Evolutionary conservation across 2,113 vertebrate genomes (phyloP).

Genomic region (Indicator maculatus): DNA sequence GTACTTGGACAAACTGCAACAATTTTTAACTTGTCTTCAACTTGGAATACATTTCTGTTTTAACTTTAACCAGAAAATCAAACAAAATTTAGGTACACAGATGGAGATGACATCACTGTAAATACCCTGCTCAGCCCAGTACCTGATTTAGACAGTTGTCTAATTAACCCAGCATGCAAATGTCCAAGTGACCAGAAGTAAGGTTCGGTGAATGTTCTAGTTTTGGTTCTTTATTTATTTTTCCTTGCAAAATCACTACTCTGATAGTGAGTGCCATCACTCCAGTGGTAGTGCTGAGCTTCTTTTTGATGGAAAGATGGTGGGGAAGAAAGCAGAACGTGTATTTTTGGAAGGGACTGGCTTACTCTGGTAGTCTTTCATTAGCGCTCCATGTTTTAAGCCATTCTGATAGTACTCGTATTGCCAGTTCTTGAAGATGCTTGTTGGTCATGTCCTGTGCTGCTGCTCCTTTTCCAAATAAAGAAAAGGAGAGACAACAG

Average conservation of each 20-base stretch:
- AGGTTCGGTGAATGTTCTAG: background rate
- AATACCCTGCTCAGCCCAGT: background rate
- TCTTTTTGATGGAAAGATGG: background rate
- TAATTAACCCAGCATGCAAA: background rate
- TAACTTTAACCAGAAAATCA: background rate
- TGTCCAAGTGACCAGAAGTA: background rate
- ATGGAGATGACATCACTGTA: background rate
- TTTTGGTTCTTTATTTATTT: background rate
- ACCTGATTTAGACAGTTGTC: background rate
- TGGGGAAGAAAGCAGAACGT: background rate
- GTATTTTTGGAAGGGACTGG: background rate
- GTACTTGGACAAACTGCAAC: background rate
- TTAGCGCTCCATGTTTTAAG: rapidly evolving
- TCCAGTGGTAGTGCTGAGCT: background rate
- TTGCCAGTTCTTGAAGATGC: background rate
- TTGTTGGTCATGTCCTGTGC: background rate
- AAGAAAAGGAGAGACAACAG: background rate
- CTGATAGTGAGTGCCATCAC: background rate
- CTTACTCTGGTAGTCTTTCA: background rate
- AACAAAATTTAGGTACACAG: background rate
- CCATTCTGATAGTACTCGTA: background rate
- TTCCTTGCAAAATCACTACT: background rate
- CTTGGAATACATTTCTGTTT: background rate
- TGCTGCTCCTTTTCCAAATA: background rate
- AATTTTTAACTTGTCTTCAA: background rate